Evolutionary conservation across 2,113 vertebrate species (phyloP).

Genomic region (Ageneiosus marmoratus): DNA sequence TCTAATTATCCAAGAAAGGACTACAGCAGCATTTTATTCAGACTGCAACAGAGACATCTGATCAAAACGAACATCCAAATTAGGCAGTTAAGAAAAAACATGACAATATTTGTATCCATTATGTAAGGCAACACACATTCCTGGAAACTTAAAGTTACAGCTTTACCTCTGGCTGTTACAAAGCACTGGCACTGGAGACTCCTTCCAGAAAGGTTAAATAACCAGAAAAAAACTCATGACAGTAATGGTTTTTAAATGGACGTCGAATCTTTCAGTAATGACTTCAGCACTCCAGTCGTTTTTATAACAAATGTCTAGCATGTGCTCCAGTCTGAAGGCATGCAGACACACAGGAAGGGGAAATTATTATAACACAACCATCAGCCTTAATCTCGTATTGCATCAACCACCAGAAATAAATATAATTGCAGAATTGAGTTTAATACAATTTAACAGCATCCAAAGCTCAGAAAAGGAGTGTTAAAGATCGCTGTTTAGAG

Average conservation of each 20-base stretch:
- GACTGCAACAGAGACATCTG: background rate
- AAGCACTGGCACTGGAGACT: background rate
- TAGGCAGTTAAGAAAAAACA: background rate
- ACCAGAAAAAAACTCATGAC: too few relatives aligned
- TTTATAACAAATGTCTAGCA: background rate
- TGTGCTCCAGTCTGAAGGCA: background rate
- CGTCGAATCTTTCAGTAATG: background rate
- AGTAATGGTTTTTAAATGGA: background rate
- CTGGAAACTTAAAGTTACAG: too few relatives aligned
- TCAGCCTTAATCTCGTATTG: conserved; percentile 43
- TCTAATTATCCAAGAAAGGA: background rate
- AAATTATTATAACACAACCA: background rate
- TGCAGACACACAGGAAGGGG: background rate
- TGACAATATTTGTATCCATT: background rate
- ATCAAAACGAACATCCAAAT: too few relatives aligned
- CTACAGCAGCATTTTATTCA: background rate
- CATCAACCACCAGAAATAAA: conserved; percentile 35
- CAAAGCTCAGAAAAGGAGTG: conserved; percentile 17
- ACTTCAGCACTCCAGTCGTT: background rate
- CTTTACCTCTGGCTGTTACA: too few relatives aligned
- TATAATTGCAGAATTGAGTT: conserved; percentile 35
- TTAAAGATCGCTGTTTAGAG: conserved; percentile 26
- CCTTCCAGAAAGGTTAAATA: background rate
- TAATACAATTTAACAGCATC: conserved; percentile 32
- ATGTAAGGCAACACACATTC: background rate